A percentile compares a stretch with the other conserved stretches of the same genome.
Evolutionary conservation across 1,140 invertebrate species (phyloP).

Genomic region (Drosophila miranda): DNA sequence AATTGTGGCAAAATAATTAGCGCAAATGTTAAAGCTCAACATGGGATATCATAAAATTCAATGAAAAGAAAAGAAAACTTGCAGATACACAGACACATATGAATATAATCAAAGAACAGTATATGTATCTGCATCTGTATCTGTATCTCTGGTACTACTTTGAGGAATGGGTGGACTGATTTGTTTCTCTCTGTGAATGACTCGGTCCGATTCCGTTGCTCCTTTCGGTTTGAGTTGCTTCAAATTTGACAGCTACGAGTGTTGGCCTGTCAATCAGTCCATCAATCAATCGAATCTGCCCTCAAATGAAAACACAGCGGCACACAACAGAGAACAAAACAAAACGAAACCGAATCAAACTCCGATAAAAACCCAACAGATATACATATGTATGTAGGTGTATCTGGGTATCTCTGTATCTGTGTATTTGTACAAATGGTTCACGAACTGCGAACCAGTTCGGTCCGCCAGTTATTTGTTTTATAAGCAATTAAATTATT

Average conservation of each 20-base stretch:
- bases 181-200: slow-evolving; percentile 4
- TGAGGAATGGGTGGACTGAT: neutral
- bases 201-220: slow-evolving; percentile 7
- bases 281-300: slow-evolving; percentile 47
- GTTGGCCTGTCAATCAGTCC: slow-evolving; percentile 77
- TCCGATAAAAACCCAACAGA: slow-evolving; percentile 26
- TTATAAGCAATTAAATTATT: slow-evolving; percentile 79
- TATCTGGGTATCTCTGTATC: too few species aligned
- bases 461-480: slow-evolving; percentile 51
- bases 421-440: slow-evolving; percentile 45
- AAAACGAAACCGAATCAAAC: neutral
- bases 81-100: neutral
- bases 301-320: slow-evolving; percentile 37
- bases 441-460: slow-evolving; percentile 5
- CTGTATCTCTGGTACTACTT: neutral
- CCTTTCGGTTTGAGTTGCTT: slow-evolving; percentile 10
- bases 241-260: slow-evolving; percentile 77
- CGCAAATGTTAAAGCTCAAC: slow-evolving; percentile 73
- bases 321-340: slow-evolving; percentile 49
- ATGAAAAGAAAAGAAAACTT: slow-evolving; percentile 30
- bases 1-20: slow-evolving; percentile 78
- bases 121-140: too few species aligned
- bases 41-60: slow-evolving; percentile 57
- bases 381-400: neutral
- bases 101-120: too few species aligned